Evolutionary conservation across 2,888 invertebrate genomes (phyloP), one percentile per base, ranked within the genome.

Genomic region (Tenthredo distinguenda): DNA sequence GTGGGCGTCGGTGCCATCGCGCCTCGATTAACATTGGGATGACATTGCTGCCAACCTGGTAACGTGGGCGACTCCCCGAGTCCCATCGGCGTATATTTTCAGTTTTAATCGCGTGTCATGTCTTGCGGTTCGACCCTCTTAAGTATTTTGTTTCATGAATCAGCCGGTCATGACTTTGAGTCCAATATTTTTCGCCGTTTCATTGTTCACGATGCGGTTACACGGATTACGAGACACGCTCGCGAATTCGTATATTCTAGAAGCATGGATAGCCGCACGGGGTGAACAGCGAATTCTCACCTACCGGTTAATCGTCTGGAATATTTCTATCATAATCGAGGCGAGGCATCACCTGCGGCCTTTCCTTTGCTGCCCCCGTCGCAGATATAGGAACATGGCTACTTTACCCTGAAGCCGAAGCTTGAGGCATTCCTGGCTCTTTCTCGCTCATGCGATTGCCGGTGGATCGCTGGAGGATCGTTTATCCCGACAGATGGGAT

Each of bases 41-140:
- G 89, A 88, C 90, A 89, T 87, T 87, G 88, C 83, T 87, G 87
- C 87, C 89, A 86, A 88, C 87, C 85, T 87, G 77, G 74, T n/a
- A 40, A 71, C 88, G 90, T 91, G 90, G 87, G 90, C 93, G 91
- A 91, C 93, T 93, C 93, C 93, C 94, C 89, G 94, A 94, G 91
- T 94, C 94, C 90, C 93, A 91, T 91, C 93, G 94, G 88, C 94
- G 94, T 90, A 94, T 94, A 90, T 94, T 86, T 94, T 85, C 58
- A 87, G 88, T 83, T 81, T 84, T 34, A 84, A 76, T 58, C 84
- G 72, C 77, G 72, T 50, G 65, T 76, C 82, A 82, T 43, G 81
- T 65, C 85, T 21, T 3, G 26, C 68, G 68, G 83, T 76, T n/a
- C 62, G 81, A 85, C 65, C 77, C 62, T 72, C 68, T 43, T 40